phyloP scores from a whole-genome alignment of 2,888 invertebrate genomes.

The Oscheius sp. region DNA sequence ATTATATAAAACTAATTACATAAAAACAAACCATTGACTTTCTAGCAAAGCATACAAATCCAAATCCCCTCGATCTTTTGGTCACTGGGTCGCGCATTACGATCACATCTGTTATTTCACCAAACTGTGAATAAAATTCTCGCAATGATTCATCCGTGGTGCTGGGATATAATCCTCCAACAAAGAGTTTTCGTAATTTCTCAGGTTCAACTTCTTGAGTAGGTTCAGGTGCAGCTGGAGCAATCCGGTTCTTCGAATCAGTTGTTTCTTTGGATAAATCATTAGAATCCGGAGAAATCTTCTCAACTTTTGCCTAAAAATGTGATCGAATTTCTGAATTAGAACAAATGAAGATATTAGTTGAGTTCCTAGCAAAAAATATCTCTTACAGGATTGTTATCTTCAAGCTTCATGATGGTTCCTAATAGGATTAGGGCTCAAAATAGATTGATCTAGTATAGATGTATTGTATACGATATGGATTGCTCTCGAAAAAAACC shows the following conservation, averaged over 20 bases:
- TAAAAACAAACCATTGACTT: slow-evolving; percentile 38
- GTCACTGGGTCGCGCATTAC: slow-evolving; percentile 96
- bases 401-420: slow-evolving; percentile 28
- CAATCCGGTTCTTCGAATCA: too few relatives aligned
- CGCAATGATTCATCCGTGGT: slow-evolving; percentile 68
- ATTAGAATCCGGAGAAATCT: background rate
- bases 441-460: slow-evolving; percentile 12
- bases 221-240: too few relatives aligned
- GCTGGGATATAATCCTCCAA: slow-evolving; percentile 66
- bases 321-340: background rate
- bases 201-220: slow-evolving; percentile 4
- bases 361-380: background rate
- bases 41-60: slow-evolving; percentile 92
- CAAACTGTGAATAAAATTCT: slow-evolving; percentile 90
- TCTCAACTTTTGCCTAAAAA: too few relatives aligned
- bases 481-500: slow-evolving; percentile 8
- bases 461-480: slow-evolving; percentile 15
- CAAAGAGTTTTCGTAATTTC: slow-evolving; percentile 66
- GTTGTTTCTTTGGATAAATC: background rate
- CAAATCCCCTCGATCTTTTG: slow-evolving; percentile 94
- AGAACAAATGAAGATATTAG: background rate
- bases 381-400: slow-evolving; percentile 28
- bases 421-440: slow-evolving; percentile 19
- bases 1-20: background rate
- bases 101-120: slow-evolving; percentile 91